Evolutionary conservation across 2,113 vertebrate genomes (phyloP).

Genomic region (Halcyon malimbica): DNA sequence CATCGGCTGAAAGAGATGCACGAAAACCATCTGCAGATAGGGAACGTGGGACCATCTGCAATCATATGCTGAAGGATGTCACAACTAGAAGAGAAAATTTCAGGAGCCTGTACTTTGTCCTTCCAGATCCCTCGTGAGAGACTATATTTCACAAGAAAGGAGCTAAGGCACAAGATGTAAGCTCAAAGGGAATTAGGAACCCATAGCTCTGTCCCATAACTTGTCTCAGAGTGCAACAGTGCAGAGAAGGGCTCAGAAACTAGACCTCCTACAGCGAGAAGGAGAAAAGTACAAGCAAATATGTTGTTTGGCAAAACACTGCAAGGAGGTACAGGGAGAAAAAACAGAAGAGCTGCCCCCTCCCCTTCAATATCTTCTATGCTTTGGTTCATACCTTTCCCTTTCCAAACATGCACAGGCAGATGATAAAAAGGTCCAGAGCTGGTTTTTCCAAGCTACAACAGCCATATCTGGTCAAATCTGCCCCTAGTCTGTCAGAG

Average conservation of each 20-base stretch:
- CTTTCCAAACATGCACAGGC: background rate
- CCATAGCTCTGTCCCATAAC: background rate
- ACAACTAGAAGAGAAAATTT: background rate
- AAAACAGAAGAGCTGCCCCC: background rate
- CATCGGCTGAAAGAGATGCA: background rate
- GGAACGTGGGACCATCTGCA: background rate
- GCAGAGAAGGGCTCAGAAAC: background rate
- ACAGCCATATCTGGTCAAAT: background rate
- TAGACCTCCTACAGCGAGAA: background rate
- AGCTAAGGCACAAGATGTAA: background rate
- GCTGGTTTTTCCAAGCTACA: background rate
- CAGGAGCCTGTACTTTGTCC: background rate
- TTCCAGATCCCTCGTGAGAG: background rate
- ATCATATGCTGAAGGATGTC: background rate
- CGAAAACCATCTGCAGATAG: accelerated
- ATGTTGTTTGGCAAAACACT: background rate
- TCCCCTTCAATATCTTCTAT: background rate
- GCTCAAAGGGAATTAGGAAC: background rate
- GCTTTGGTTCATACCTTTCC: background rate
- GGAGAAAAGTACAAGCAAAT: background rate
- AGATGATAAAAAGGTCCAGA: background rate
- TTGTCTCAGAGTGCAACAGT: background rate
- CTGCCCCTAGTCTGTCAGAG: background rate
- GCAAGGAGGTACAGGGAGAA: background rate
- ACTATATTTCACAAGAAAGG: background rate